Evolutionary conservation across 1,140 invertebrate genomes (phyloP), one percentile per base, ranked within the genome.

Genomic region (Drosophila biarmipes): DNA sequence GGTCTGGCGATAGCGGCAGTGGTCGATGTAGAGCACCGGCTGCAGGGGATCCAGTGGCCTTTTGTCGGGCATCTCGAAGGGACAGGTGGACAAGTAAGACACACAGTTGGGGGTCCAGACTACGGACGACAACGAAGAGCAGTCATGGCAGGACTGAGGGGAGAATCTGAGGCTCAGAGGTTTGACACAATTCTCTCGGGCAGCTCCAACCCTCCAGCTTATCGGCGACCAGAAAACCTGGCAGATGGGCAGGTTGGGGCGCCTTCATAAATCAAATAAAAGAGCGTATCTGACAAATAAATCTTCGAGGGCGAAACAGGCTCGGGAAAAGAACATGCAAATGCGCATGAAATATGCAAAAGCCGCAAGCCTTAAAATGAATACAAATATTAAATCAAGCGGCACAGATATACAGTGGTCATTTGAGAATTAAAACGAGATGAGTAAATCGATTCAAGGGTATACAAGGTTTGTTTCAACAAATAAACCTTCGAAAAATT

Each of bases 11-110:
- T 64, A 34, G 10, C 64, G 67, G 46, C 89, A 90, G 53, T 68
- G 79, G 21, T 91, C 89, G 2, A 91, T 86, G 21, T 91, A 91
- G 0, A 91, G 76, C 15, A 91, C 89, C 5, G 89, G 89, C 21
- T 77, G 77, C 8, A 21, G 37, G 2, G 73, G 66, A 37, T 74
- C 61, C 52, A 90, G 31, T 2, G 57, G 58, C 14, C 14, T 31
- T 15, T 35, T 55, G 51, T 71, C 64, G 49, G 64, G 42, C 67
- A 71, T 71, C 49, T 34, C 31, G 24, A 11, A 10, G 40, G 40
- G 34, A 29, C 61, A 35, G 46, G 19, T 67, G 46, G 14, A 35
- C 58, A n/a, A 10, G 12, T 52, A 31, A 46, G n/a, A n/a, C n/a
- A n/a, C n/a, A 4, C 21, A n/a, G 17, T 12, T 21, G 17, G 40